Base-by-base conservation (phyloP, 2,113 vertebrate species). In the Corythaixoides concolor region DNA sequence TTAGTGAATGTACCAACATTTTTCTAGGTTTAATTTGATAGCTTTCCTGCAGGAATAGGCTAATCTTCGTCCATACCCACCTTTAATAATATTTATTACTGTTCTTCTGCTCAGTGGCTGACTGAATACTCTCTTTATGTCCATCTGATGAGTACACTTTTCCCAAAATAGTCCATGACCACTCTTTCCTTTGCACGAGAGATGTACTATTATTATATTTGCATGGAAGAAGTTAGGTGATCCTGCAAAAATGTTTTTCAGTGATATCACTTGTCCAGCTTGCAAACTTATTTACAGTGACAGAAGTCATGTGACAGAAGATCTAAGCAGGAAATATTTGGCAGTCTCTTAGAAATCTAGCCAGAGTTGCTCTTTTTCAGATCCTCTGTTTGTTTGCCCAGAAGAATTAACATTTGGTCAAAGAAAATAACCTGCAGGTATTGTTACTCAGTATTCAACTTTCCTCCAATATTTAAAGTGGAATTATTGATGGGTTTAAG, bases 21-120 rank as follows among this genome's bases (percentile, higher is more conserved):
- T 85, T 89, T 76, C 56, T 85, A 85, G 72, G 33, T 87, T 84
- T 87, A 91, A 89, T 85, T 87, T 66, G 35, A 37, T 92, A 7
- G 62, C 87, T 93, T 77, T 32, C 16, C 58, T 92, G 35, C 37
- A 70, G 62, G 20, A 85, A 90, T 52, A 92, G 69, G 52, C 32
- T 94, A 84, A 91, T 93, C 76, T 96, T 95, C 64, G 76, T 72
- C 83, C 67, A 80, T 87, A 84, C 16, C 32, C 35, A 58, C 90
- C 50, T 63, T 93, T 88, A 76, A 90, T 90, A 95, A 91, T 95
- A 96, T 96, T 86, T 94, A 91, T 89, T 89, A 52, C 80, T 63
- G 55, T 80, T 95, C 59, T 93, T 74, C 33, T 95, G 60, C 39
- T 94, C 79, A 85, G 90, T 94, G 95, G 62, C 86, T 93, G 80